phyloP scores from a whole-genome alignment of 1,140 invertebrate species.

The Cepaea nemoralis region DNA sequence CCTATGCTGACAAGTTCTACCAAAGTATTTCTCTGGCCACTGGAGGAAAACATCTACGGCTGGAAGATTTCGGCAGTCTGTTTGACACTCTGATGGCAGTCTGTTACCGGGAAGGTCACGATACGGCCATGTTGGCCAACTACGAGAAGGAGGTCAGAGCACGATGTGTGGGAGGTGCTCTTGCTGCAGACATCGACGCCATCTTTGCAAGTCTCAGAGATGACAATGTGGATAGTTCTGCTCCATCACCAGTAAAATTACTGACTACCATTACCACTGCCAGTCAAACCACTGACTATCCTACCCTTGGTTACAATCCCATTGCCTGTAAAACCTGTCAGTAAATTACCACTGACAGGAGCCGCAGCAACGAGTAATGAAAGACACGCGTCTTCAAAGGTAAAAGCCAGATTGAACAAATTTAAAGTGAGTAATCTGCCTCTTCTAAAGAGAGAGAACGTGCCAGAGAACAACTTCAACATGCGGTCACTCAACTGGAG shows the following conservation, averaged over 20 bases:
- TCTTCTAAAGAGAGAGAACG: constrained; percentile 47
- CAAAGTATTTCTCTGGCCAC: constrained; percentile 48
- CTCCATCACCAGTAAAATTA: neutral
- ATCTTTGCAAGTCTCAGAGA: constrained; percentile 47
- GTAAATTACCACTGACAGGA: neutral
- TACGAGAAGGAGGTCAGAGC: constrained; percentile 44
- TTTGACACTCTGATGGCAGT: constrained; percentile 60
- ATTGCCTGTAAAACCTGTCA: neutral
- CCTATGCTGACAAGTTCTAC: constrained; percentile 37
- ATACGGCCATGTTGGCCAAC: constrained; percentile 7
- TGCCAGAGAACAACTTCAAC: constrained; percentile 45
- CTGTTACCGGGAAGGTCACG: constrained; percentile 51
- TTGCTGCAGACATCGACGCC: constrained; percentile 38
- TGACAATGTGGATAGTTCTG: constrained; percentile 41
- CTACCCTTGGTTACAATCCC: neutral
- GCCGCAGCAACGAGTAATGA: neutral
- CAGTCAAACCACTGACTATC: neutral
- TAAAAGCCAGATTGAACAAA: neutral
- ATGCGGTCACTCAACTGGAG: constrained; percentile 16
- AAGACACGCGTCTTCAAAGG: neutral
- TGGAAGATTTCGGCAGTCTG: constrained; percentile 49
- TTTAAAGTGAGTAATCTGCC: constrained; percentile 26
- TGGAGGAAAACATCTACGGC: constrained; percentile 46
- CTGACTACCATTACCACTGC: neutral
- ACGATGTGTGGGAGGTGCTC: neutral